Conservation (phyloP, 2,113 vertebrate genomes). For the Cochlearius cochlearius region DNA sequence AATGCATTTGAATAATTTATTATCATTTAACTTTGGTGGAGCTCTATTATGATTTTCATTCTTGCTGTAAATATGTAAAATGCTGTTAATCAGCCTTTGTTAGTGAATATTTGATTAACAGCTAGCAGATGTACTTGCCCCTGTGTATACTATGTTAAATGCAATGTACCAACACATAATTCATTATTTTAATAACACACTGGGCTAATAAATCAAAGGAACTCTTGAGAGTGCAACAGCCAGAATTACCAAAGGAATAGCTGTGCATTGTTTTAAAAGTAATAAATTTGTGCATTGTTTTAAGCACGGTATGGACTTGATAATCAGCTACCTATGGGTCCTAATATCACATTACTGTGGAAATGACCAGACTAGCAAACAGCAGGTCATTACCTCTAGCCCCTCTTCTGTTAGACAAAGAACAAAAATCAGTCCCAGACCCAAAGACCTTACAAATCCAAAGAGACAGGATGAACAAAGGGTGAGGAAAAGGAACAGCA, state of each 20-base stretch:
- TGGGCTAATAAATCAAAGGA: slow-evolving; percentile 57
- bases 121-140: slow-evolving; percentile 55
- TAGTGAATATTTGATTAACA: slow-evolving; percentile 65
- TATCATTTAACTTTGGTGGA: slow-evolving; percentile 23
- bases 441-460: background rate
- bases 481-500: background rate
- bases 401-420: background rate
- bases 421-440: background rate
- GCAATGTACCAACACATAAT: slow-evolving; percentile 20
- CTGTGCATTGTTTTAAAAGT: background rate
- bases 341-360: background rate
- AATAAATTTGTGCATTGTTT: background rate
- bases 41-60: slow-evolving; percentile 57
- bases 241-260: background rate
- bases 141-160: slow-evolving; percentile 6
- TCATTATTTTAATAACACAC: slow-evolving; percentile 55
- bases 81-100: slow-evolving; percentile 66
- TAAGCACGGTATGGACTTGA: background rate
- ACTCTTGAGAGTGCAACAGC: background rate
- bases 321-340: background rate
- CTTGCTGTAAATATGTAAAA: slow-evolving; percentile 64
- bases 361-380: background rate
- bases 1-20: slow-evolving; percentile 59
- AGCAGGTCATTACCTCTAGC: background rate
- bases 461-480: background rate